phyloP scores from a whole-genome alignment of 2,888 invertebrate genomes.

The Temnothorax ravouxi region DNA sequence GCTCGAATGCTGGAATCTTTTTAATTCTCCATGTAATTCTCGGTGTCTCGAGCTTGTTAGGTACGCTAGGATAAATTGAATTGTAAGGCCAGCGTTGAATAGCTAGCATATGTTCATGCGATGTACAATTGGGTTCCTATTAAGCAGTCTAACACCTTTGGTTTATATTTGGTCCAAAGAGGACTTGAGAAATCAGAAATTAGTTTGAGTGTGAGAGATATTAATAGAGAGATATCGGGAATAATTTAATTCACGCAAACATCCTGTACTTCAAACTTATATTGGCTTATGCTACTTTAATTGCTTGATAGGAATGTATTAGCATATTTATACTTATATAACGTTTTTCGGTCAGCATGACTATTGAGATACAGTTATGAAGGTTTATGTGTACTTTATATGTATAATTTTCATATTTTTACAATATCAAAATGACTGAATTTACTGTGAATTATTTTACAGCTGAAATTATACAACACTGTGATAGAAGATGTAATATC shows the following conservation, averaged over 20 bases:
- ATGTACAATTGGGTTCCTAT: background rate
- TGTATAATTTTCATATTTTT: background rate
- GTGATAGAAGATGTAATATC: constrained; percentile 99
- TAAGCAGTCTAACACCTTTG: too few relatives aligned
- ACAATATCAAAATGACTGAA: background rate
- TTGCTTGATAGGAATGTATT: background rate
- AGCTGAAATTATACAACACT: constrained; percentile 95
- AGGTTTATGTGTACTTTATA: too few relatives aligned
- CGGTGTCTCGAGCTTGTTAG: background rate
- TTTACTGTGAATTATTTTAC: constrained; percentile 68
- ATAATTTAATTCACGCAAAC: background rate
- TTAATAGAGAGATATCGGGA: background rate
- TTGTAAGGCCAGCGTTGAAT: background rate
- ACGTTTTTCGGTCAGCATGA: background rate
- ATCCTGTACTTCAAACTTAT: background rate
- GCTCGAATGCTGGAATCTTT: background rate
- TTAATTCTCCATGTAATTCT: background rate
- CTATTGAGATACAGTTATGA: too few relatives aligned
- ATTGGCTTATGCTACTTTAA: background rate
- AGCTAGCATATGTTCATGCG: background rate
- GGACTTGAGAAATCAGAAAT: background rate
- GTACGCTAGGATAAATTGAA: background rate
- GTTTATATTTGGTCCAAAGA: background rate
- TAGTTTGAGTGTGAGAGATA: background rate
- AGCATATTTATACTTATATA: background rate